phyloP scores from a whole-genome alignment of 2,797 vertebrate species.

The Mormyrops attenuatus region DNA sequence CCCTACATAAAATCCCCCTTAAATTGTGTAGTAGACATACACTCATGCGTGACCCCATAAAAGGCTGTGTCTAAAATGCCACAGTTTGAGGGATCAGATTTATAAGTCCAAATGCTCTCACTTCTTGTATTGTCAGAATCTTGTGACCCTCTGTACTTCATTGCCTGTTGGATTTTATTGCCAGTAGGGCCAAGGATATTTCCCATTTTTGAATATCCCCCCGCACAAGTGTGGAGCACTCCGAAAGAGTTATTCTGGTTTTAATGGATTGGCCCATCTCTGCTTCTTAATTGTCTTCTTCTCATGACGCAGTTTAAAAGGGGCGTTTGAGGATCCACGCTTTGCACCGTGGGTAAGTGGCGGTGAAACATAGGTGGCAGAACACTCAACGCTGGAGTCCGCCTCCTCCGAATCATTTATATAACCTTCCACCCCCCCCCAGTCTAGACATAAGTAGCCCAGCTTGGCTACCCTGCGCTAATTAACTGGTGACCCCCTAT shows the following conservation, averaged over 20 bases:
- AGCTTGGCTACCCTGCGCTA: conserved; percentile 44
- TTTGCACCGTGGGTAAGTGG: neutral
- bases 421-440: conserved; percentile 18
- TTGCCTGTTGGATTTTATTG: neutral
- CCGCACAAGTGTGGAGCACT: no score
- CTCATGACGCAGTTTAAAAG: neutral
- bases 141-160: neutral
- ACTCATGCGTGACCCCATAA: neutral
- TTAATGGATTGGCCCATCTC: no score
- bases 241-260: neutral
- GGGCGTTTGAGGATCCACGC: neutral
- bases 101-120: neutral
- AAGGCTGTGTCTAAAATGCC: neutral
- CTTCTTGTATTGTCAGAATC: neutral
- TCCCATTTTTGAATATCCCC: neutral
- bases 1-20: neutral
- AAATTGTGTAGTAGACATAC: neutral
- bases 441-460: conserved; percentile 44
- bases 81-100: neutral
- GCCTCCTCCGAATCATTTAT: conserved; percentile 45
- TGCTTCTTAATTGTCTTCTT: neutral
- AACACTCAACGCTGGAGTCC: neutral
- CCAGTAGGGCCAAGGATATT: neutral
- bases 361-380: neutral
- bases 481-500: conserved; percentile 50